phyloP scores from a whole-genome alignment of 2,797 vertebrate genomes.

The Phataginus tetradactyla region DNA sequence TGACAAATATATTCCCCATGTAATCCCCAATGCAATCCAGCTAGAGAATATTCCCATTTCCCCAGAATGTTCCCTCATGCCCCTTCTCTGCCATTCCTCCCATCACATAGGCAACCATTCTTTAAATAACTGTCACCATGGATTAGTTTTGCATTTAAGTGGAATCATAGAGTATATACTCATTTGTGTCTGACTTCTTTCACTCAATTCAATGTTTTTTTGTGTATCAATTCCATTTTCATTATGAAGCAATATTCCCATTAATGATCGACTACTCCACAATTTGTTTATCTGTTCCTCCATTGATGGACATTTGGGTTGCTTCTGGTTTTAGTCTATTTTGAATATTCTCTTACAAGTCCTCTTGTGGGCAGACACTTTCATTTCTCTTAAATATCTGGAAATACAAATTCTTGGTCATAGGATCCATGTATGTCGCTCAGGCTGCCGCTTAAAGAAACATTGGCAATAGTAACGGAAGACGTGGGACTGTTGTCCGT shows the following conservation, averaged over 20 bases:
- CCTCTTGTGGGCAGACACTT: not conserved
- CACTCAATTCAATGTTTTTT: not conserved
- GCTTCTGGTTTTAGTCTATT: not conserved
- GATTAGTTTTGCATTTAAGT: not conserved
- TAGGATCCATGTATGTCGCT: not conserved
- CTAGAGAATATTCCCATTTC: not conserved
- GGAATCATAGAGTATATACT: not conserved
- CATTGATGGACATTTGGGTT: not conserved
- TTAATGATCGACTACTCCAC: not conserved
- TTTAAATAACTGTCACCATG: not conserved
- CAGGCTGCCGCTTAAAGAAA: not conserved
- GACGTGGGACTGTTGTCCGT: not conserved
- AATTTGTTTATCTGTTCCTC: conserved; percentile 8
- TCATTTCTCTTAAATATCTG: conserved; percentile 26
- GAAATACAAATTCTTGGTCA: not conserved
- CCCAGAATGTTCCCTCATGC: not conserved
- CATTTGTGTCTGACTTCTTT: not conserved
- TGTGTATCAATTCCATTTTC: not conserved
- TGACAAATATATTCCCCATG: not conserved
- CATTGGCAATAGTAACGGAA: not conserved
- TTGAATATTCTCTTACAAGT: not conserved
- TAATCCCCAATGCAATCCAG: not conserved
- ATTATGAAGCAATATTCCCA: not conserved
- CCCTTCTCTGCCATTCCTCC: not conserved
- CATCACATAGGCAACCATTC: not conserved